Conservation (phyloP, 2,888 invertebrate species). For the Nemotelus pantherinus region DNA sequence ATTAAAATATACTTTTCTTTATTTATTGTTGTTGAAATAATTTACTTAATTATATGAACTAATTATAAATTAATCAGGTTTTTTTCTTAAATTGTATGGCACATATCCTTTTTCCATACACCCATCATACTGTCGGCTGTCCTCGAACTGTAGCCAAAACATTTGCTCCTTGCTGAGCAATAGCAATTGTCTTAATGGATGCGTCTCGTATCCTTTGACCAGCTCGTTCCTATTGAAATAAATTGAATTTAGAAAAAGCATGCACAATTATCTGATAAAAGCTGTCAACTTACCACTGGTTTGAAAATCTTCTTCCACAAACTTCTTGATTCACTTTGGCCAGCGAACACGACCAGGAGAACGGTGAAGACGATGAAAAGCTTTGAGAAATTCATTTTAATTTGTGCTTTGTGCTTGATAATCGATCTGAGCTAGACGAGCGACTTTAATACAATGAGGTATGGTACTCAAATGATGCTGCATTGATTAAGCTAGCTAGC, state of each 20-base stretch:
- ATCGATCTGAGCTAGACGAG: too few relatives aligned
- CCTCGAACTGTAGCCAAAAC: conserved; percentile 34
- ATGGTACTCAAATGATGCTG: not conserved
- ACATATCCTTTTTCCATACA: too few relatives aligned
- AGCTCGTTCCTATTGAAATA: conserved; percentile 18
- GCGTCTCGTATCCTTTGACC: conserved; percentile 37
- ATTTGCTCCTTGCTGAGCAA: conserved; percentile 41
- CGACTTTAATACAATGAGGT: not conserved
- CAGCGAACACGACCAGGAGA: conserved; percentile 13
- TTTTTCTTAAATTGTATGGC: too few relatives aligned
- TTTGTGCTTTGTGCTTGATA: not conserved
- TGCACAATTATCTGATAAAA: too few relatives aligned
- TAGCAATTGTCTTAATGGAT: conserved; percentile 20
- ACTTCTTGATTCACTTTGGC: conserved; percentile 21
- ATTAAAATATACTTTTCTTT: too few relatives aligned
- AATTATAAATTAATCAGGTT: too few relatives aligned
- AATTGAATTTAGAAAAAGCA: not conserved
- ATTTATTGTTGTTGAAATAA: too few relatives aligned
- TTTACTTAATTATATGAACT: too few relatives aligned
- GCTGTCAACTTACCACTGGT: conserved; percentile 11
- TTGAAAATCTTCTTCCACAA: conserved; percentile 30
- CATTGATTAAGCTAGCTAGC: not conserved
- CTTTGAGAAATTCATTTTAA: conserved; percentile 38
- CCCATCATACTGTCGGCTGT: too few relatives aligned
- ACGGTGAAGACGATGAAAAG: conserved; percentile 28